Conservation (phyloP, 2,888 invertebrate genomes). For the Mylabris sibirica region DNA sequence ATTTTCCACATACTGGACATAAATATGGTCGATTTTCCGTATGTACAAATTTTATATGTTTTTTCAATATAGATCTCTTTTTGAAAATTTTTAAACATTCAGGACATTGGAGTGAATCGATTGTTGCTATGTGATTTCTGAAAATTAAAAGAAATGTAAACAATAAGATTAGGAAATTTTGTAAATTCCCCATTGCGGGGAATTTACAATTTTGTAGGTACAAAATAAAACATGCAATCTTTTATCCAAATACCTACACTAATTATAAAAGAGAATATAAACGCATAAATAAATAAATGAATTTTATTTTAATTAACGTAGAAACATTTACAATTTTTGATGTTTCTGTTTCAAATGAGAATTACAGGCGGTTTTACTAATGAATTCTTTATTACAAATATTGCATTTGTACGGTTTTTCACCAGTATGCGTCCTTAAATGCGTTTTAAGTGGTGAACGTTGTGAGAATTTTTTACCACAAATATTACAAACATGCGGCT, state of each 20-base stretch:
- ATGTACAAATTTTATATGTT: conserved; percentile 1
- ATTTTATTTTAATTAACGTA: neutral
- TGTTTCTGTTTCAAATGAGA: neutral
- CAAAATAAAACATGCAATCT: neutral
- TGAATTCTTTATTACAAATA: conserved; percentile 17
- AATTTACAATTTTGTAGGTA: neutral
- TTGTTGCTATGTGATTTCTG: neutral
- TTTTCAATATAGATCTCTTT: neutral
- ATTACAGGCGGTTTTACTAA: neutral
- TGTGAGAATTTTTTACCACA: conserved; percentile 63
- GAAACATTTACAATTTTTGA: neutral
- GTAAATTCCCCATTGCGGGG: neutral
- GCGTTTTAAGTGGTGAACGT: conserved; percentile 62
- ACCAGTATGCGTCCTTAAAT: conserved; percentile 21
- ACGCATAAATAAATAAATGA: neutral
- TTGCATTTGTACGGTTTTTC: conserved; percentile 21
- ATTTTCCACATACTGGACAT: neutral
- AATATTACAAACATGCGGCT: conserved; percentile 61
- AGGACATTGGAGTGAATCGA: neutral
- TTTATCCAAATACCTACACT: no score
- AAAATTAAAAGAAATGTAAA: neutral
- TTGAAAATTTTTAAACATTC: neutral
- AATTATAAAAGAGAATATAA: no score
- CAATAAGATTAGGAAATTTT: neutral
- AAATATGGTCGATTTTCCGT: neutral